A percentile compares a stretch with the other conserved stretches of the same genome.
These are phyloP conservation scores for Cenopis cana DNA, from an alignment of 2,888 invertebrate genomes.

Conservation along the genomic window DNA sequence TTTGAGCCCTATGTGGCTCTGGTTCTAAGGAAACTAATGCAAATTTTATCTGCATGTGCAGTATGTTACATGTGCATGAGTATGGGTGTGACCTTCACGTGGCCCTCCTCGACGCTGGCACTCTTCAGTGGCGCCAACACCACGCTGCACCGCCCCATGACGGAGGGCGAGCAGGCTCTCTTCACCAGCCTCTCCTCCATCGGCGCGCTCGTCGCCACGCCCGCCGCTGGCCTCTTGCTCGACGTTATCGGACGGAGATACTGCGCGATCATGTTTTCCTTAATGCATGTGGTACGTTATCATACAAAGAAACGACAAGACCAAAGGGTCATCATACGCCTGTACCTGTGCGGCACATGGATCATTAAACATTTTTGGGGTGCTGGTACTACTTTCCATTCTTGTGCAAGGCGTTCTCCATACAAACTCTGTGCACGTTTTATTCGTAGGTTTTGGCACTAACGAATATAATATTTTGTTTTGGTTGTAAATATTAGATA, in stretches of 20 bases:
- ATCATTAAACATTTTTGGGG: too few relatives aligned
- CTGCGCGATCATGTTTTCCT: slow-evolving; percentile 7
- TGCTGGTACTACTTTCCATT: too few relatives aligned
- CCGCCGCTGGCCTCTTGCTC: slow-evolving; percentile 15
- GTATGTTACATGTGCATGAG: neutral
- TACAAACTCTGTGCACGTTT: too few relatives aligned
- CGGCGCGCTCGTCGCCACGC: slow-evolving; percentile 25
- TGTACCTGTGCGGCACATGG: too few relatives aligned
- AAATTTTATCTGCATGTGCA: neutral
- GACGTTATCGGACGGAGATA: slow-evolving; percentile 18
- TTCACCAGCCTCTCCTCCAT: slow-evolving; percentile 64
- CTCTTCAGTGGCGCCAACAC: slow-evolving; percentile 67
- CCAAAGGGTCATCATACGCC: too few relatives aligned
- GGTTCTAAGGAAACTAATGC: too few relatives aligned
- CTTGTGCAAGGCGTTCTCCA: too few relatives aligned
- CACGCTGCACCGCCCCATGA: slow-evolving; percentile 66
- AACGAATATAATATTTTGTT: too few relatives aligned
- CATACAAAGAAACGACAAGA: too few relatives aligned
- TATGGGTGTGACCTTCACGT: slow-evolving; percentile 62
- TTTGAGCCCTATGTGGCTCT: too few relatives aligned
- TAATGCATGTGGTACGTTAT: slow-evolving; percentile 16
- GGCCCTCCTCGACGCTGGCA: slow-evolving; percentile 67
- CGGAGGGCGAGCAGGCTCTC: slow-evolving; percentile 60
- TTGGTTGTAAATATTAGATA: too few relatives aligned
- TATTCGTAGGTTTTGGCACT: too few relatives aligned